A percentile compares a stretch with the other conserved stretches of the same genome.
Conservation (phyloP, 2,113 vertebrate genomes). For the Entomyzon cyanotis region DNA sequence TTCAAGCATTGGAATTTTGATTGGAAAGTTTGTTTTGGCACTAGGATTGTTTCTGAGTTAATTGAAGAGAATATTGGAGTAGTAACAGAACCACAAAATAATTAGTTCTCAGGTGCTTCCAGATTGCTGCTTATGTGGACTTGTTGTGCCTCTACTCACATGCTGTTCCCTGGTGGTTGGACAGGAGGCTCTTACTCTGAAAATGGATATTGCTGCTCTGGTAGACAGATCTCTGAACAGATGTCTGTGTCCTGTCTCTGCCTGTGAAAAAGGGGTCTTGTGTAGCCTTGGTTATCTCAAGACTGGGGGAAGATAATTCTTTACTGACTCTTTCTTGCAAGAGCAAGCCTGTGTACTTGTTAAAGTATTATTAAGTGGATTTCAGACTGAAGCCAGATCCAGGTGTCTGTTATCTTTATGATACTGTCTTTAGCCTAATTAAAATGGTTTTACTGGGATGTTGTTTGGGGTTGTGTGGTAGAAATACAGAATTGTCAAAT, state of each 20-base stretch:
- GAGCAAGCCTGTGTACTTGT: neutral
- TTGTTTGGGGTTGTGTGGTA: neutral
- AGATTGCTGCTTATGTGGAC: neutral
- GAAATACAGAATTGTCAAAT: neutral
- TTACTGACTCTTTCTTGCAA: neutral
- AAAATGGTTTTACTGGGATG: neutral
- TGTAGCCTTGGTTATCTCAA: neutral
- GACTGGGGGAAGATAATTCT: neutral
- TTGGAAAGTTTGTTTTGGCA: neutral
- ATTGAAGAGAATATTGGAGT: neutral
- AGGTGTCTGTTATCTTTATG: neutral
- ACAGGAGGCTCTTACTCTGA: neutral
- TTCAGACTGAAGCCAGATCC: neutral
- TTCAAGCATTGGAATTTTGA: neutral
- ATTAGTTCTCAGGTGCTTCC: neutral
- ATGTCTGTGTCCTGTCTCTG: neutral
- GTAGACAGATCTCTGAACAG: neutral
- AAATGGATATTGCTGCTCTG: neutral
- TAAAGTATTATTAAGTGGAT: neutral
- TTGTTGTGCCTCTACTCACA: neutral
- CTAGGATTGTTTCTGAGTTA: neutral
- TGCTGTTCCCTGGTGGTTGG: neutral
- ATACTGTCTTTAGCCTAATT: neutral
- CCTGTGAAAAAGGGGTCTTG: neutral
- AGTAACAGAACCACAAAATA: neutral